Evolutionary conservation across 2,797 vertebrate genomes (phyloP), one percentile per base, ranked within the genome.

Genomic region (Acrossocheilus fasciatus): DNA sequence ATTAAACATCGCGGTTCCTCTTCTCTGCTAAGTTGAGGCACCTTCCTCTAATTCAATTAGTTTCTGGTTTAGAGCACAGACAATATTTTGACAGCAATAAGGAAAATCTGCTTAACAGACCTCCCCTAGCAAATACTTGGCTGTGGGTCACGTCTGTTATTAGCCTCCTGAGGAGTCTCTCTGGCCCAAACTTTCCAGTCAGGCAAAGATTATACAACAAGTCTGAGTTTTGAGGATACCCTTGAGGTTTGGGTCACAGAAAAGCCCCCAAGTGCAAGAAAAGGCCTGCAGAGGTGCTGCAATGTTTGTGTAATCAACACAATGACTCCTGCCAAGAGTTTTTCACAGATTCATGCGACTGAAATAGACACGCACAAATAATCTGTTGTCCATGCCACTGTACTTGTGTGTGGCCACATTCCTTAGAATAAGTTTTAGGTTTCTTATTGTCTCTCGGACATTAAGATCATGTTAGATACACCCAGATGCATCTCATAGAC

Each of bases 61-160:
- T 93, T 81, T 91, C 86, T 47, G 91, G 90, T 90, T 91, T 91
- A 90, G 80, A 93, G 88, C 87, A 85, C 9, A 91, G 92, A 94
- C 91, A 95, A 94, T 95, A 94, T 95, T 95, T 94, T 95, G 90
- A 93, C 91, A 93, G 93, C 88, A 93, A 91, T 94, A 93, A 94
- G 93, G 90, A 89, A 93, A 90, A 92, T 91, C 92, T 93, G 91
- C 91, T 92, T 93, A 93, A 92, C 90, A 90, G 90, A 89, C 90
- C 92, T 92, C 89, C 90, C 85, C 84, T 30, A 91, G 93, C 90
- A 95, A 95, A 95, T 95, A 95, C 94, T 94, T 95, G 93, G 92
- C 92, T 92, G 87, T 79, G 87, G 91, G 93, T 94, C 91, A 91
- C 68, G 80, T 91, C 90, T 87, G 87, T 93, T 93, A 95, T 94